Base-by-base conservation (phyloP, 1,140 invertebrate genomes). In the Dreissena rostriformis region DNA sequence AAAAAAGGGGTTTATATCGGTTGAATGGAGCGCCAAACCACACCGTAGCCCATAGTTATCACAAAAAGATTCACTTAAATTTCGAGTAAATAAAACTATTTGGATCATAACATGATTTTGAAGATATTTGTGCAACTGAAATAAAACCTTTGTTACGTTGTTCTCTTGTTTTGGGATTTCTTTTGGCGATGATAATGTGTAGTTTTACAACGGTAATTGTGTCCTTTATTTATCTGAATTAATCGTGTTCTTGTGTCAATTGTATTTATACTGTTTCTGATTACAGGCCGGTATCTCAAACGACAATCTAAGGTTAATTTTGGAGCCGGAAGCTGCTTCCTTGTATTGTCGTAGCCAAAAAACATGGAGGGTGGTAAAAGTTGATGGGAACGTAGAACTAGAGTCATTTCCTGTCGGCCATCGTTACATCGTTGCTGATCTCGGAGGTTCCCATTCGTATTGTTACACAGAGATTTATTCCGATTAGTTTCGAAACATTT, bases 311-410 rank as follows among this genome's bases (percentile, higher is more conserved):
- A 72, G 39, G 39, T 24, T 72, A n/a, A 49, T 51, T 51, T 72
- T 72, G 70, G 70, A 72, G 39, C 70, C 70, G 10, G 70, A 72
- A 49, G 70, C 70, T 28, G 70, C 70, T 17, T 39, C 26, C n/a
- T n/a, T 72, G 26, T 72, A 49, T 51, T 72, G 70, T 49, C 26
- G 51, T 5, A 49, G 19, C 11, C 28, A 72, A 28, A 39, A n/a
- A 4, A 49, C 39, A 51, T 51, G 26, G 4, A 72, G 39, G 51
- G 51, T n/a, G 6, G 29, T 39, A 51, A 28, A 49, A 51, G 12
- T 49, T 72, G 70, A n/a, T 49, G 70, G 70, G 15, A 72, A 72
- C 15, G 70, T 72, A 15, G 49, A 72, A 51, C 70, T 72, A 0
- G 70, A 72, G n/a, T 49, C 70, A 19, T 72, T 72, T 24, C 70